These are phyloP conservation scores for Platynereis dumerilii DNA, from an alignment of 2,888 invertebrate genomes.

Conservation along the genomic window DNA sequence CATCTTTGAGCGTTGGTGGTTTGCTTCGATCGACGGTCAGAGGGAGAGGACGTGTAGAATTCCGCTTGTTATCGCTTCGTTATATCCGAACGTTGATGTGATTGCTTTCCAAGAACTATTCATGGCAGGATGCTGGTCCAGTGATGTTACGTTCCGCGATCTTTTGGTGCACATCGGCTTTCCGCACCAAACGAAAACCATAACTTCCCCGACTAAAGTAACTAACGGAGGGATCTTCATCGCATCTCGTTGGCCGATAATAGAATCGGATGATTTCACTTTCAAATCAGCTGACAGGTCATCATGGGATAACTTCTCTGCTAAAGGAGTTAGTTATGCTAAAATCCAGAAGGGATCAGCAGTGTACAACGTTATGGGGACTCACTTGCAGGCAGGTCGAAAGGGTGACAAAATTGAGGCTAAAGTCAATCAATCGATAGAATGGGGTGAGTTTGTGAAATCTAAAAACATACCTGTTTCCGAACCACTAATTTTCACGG, in stretches of 20 bases:
- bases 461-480: conserved; percentile 6
- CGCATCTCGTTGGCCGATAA: neutral
- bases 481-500: conserved; percentile 27
- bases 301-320: conserved; percentile 20
- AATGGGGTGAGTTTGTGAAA: conserved; percentile 15
- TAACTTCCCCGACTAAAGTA: neutral
- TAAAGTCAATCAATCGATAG: neutral
- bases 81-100: conserved; percentile 20
- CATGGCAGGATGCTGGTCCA: conserved; percentile 31
- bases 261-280: neutral
- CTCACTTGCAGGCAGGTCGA: conserved; percentile 27
- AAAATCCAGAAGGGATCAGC: conserved; percentile 11
- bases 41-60: conserved; percentile 31
- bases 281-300: neutral
- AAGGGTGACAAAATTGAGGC: conserved; percentile 4
- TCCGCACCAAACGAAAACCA: conserved; percentile 22
- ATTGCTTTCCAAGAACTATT: conserved; percentile 26
- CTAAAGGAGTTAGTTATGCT: conserved; percentile 27
- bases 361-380: conserved; percentile 25
- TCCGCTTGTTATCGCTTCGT: conserved; percentile 8
- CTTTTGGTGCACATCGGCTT: conserved; percentile 28
- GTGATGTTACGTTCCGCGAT: conserved; percentile 16
- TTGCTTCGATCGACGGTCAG: conserved; percentile 25
- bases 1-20: conserved; percentile 22
- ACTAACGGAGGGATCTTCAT: neutral